Conservation (phyloP, 2,888 invertebrate species). For the Drosophila sordidapex region DNA sequence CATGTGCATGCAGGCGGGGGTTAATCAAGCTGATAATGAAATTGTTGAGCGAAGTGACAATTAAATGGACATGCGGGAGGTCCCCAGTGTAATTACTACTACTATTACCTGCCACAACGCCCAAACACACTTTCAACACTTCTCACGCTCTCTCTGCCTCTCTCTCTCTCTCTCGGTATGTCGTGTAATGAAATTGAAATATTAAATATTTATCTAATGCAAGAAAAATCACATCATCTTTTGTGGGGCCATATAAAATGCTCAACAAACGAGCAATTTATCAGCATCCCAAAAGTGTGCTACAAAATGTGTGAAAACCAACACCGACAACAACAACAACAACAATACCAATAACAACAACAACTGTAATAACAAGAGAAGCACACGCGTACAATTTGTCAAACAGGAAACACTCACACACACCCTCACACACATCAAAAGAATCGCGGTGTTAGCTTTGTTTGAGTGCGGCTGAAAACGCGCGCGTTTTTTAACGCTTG, state of each 20-base stretch:
- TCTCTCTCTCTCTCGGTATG: neutral
- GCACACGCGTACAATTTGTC: constrained; percentile 51
- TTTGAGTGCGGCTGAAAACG: constrained; percentile 32
- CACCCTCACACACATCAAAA: neutral
- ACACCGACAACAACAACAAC: constrained; percentile 32
- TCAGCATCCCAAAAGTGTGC: constrained; percentile 75
- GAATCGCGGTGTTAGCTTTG: neutral
- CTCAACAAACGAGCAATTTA: constrained; percentile 72
- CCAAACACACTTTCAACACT: neutral
- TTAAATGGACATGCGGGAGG: constrained; percentile 61
- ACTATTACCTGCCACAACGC: neutral
- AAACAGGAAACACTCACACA: constrained; percentile 31
- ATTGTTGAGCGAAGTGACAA: constrained; percentile 38
- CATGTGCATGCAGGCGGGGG: constrained; percentile 18
- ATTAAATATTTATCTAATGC: constrained; percentile 73
- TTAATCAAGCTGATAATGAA: constrained; percentile 64
- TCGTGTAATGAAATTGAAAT: constrained; percentile 68
- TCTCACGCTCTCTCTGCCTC: neutral
- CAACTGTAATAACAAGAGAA: constrained; percentile 28
- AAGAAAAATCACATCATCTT: constrained; percentile 67
- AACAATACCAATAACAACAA: constrained; percentile 37
- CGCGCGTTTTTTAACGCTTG: constrained; percentile 43
- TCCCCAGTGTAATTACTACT: neutral
- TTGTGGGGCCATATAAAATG: constrained; percentile 49
- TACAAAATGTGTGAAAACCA: constrained; percentile 59